These are phyloP conservation scores for Zootoca vivipara DNA, from an alignment of 2,113 vertebrate species.

Conservation along the genomic window DNA sequence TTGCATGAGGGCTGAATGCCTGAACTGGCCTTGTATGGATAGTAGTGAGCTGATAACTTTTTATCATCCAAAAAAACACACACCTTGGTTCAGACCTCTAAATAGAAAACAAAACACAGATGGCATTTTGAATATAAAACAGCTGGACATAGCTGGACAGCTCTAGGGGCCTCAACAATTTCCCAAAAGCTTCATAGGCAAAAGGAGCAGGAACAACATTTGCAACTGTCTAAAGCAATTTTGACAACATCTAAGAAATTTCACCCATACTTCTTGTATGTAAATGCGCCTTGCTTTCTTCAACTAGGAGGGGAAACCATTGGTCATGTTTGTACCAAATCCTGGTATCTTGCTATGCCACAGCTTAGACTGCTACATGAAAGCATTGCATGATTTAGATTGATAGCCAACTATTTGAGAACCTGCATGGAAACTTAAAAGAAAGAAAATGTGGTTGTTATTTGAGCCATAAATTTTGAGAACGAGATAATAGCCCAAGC, in stretches of 20 bases:
- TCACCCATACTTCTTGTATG: slow-evolving; percentile 34
- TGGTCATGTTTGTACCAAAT: neutral
- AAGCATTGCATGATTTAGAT: slow-evolving; percentile 31
- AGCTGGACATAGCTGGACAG: slow-evolving; percentile 61
- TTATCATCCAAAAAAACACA: slow-evolving; percentile 60
- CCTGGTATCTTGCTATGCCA: slow-evolving; percentile 42
- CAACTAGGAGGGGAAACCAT: neutral
- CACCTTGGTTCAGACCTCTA: slow-evolving; percentile 71
- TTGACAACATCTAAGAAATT: slow-evolving; percentile 47
- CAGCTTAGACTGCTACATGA: neutral
- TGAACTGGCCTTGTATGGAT: slow-evolving; percentile 66
- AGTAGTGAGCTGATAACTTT: slow-evolving; percentile 59
- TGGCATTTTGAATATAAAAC: slow-evolving; percentile 67
- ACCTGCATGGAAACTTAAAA: slow-evolving; percentile 38
- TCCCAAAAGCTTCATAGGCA: slow-evolving; percentile 54
- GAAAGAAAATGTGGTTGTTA: slow-evolving; percentile 55
- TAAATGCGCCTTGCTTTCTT: neutral
- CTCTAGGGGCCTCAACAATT: slow-evolving; percentile 57
- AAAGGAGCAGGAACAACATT: slow-evolving; percentile 35
- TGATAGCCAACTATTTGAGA: slow-evolving; percentile 39
- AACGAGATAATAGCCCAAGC: slow-evolving; percentile 24
- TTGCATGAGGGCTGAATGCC: neutral
- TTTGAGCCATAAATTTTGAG: slow-evolving; percentile 48
- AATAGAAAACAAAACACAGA: slow-evolving; percentile 78
- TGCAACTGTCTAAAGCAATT: slow-evolving; percentile 39